phyloP scores from a whole-genome alignment of 2,113 vertebrate genomes.

The Anolis carolinensis region DNA sequence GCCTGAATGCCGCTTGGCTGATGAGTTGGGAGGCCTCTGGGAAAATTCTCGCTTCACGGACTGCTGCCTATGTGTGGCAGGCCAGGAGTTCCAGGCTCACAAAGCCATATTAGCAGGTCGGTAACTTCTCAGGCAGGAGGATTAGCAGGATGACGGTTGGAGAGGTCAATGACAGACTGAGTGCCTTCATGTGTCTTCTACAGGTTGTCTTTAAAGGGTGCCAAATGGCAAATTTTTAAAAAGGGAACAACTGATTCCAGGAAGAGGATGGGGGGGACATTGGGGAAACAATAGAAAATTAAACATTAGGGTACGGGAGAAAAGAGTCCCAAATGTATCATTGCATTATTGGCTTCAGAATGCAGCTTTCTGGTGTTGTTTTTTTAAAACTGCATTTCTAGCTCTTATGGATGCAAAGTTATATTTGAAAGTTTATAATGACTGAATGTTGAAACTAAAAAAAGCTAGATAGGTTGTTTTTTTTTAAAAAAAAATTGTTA shows the following conservation, averaged over 20 bases:
- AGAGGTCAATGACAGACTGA: constrained; percentile 3
- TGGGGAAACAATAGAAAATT: not conserved
- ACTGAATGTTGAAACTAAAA: not conserved
- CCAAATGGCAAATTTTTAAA: not conserved
- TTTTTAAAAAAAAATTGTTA: not conserved
- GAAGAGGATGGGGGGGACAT: not conserved
- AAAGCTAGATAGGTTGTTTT: not conserved
- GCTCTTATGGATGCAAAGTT: not conserved
- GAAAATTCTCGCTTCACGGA: constrained; percentile 97
- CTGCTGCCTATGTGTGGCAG: constrained; percentile 93
- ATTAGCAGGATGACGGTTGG: constrained; percentile 5
- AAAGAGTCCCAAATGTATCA: not conserved
- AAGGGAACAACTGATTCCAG: not conserved
- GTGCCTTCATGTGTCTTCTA: constrained; percentile 32
- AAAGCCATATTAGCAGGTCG: constrained; percentile 92
- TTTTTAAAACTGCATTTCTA: not conserved
- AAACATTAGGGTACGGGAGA: not conserved
- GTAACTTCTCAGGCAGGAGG: constrained; percentile 38
- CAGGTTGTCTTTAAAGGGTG: constrained; percentile 9
- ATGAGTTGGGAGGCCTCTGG: constrained; percentile 95
- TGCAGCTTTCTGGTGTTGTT: not conserved
- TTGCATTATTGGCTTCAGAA: not conserved
- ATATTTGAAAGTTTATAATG: not conserved
- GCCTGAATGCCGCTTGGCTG: constrained; percentile 93
- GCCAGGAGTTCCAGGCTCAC: constrained; percentile 92